Evolutionary conservation across 1,140 invertebrate species (phyloP).

Genomic region (Aricia agestis): DNA sequence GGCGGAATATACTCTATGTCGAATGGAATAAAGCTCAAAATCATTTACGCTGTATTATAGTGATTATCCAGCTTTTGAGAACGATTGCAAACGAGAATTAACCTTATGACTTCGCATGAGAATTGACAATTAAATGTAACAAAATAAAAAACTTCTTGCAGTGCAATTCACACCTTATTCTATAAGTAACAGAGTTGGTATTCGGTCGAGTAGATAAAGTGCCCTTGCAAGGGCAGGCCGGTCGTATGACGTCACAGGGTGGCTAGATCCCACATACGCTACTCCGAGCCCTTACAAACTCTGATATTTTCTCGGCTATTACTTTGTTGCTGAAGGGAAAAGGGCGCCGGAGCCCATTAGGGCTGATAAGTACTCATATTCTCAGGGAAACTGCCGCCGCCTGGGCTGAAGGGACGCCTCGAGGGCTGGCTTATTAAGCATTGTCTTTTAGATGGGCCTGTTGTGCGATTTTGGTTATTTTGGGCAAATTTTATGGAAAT

Average conservation of each 20-base stretch:
- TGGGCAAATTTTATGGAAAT: background rate
- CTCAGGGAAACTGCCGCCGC: background rate
- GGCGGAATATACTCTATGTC: background rate
- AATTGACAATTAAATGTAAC: background rate
- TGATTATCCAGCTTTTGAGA: background rate
- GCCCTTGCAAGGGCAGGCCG: background rate
- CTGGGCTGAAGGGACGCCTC: background rate
- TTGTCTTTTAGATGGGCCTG: background rate
- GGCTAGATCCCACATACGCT: background rate
- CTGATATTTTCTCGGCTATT: constrained; percentile 1
- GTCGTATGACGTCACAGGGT: constrained; percentile 4
- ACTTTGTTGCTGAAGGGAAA: background rate
- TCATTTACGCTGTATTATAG: background rate
- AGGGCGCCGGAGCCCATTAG: background rate
- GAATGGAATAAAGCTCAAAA: background rate
- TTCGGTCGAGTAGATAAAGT: background rate
- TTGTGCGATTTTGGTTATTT: background rate
- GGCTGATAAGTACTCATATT: background rate
- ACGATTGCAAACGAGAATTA: background rate
- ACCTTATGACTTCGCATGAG: background rate
- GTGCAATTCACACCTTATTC: background rate
- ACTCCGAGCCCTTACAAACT: background rate
- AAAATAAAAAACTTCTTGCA: background rate
- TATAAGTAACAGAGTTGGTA: background rate
- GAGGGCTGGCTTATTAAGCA: background rate